Evolutionary conservation across 2,797 vertebrate genomes (phyloP).

Genomic region (Euphonia xanthogaster): DNA sequence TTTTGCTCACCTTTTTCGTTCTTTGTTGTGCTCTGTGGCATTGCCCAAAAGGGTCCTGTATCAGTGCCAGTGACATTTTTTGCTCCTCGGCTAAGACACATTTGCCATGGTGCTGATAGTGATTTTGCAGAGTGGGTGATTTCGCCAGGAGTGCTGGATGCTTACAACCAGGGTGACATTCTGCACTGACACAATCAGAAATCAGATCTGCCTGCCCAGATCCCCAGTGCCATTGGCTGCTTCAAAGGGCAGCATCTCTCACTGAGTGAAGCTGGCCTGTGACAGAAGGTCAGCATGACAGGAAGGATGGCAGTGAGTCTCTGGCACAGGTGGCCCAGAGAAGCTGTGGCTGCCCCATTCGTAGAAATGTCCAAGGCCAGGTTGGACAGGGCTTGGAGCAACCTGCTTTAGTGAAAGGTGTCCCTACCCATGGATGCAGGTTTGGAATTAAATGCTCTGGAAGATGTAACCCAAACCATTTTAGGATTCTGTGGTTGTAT

Average conservation of each 20-base stretch:
- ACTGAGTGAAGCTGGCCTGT: not conserved
- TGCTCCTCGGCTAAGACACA: not conserved
- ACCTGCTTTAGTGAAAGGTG: not conserved
- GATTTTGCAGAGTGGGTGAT: not conserved
- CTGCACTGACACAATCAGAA: not conserved
- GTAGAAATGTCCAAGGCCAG: not conserved
- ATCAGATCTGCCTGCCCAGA: not conserved
- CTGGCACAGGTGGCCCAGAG: not conserved
- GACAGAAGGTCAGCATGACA: not conserved
- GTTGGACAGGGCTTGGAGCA: not conserved
- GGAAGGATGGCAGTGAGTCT: not conserved
- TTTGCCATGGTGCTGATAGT: not conserved
- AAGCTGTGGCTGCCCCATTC: not conserved
- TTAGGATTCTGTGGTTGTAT: not conserved
- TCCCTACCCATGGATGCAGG: not conserved
- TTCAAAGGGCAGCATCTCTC: not conserved
- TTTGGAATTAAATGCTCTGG: not conserved
- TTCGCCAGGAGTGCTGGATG: too few relatives aligned
- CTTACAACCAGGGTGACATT: not conserved
- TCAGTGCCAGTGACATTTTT: fast-evolving
- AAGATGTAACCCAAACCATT: not conserved
- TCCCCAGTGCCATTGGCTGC: not conserved
- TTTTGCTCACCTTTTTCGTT: not conserved
- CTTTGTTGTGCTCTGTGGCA: not conserved
- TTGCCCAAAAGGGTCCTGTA: too few relatives aligned